Base-by-base conservation (phyloP, 2,888 invertebrate species). In the Macaria notata region DNA sequence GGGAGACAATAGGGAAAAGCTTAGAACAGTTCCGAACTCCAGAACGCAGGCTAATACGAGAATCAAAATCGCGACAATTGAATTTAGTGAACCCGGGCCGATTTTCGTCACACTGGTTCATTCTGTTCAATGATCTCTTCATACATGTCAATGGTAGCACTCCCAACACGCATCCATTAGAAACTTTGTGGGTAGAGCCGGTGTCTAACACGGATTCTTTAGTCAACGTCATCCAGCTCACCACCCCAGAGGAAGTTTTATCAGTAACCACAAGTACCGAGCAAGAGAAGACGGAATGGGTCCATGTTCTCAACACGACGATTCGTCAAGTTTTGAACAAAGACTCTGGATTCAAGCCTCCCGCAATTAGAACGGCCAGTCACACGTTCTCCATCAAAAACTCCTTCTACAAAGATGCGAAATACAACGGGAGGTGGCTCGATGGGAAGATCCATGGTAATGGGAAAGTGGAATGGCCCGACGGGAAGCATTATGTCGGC, bases 361-460 rank as follows among this genome's bases (percentile, higher is more conserved):
- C 96, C 0, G 88, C 94, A 43, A 88, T 94, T 4, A 93, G 98
- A 50, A 94, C 94, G 41, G 96, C 96, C 0, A 93, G 92, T 19
- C 95, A 96, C 72, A 93, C 93, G 1, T 97, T 96, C 78, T 93
- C 93, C 7, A 89, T 80, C 52, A 96, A 95, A 78, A 94, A 93
- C 76, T 80, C 92, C 0, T 92, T 93, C 71, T 96, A 94, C 73
- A 95, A 96, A 78, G 95, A 95, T 68, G 96, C 96, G 0, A 95
- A 93, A 64, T 98, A 97, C 70, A 93, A 92, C 52, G 98, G 96
- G 0, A 92, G 95, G 56, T 98, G 98, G 98, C 81, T 94, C 59
- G 95, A 94, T 75, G 97, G 96, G 0, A 95, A 96, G 76, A 92
- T 97, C 73, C 96, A 98, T 78, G 98, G 98, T 0, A 92, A 92